phyloP scores from a whole-genome alignment of 2,797 vertebrate species.

The Eulemur mongoz region DNA sequence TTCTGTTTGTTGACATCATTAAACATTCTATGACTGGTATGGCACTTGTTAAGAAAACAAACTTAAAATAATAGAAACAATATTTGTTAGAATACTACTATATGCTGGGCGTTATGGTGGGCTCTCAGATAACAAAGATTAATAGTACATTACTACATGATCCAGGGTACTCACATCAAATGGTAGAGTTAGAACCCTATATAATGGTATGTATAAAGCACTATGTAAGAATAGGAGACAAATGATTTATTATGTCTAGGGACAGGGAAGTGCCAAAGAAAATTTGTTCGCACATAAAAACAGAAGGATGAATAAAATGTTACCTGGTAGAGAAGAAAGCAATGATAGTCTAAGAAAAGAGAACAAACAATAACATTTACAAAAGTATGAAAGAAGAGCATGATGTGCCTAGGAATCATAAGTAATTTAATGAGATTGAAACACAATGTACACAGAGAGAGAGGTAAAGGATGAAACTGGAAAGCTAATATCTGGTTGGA shows the following conservation, averaged over 20 bases:
- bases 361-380: not conserved
- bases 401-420: not conserved
- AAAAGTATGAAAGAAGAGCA: not conserved
- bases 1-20: not conserved
- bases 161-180: not conserved
- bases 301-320: not conserved
- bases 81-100: not conserved
- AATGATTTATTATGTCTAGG: not conserved
- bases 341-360: not conserved
- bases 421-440: not conserved
- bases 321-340: not conserved
- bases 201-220: fast-evolving
- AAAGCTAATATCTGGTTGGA: not conserved
- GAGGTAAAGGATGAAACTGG: not conserved
- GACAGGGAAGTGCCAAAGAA: not conserved
- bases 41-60: not conserved
- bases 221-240: not conserved
- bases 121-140: not conserved
- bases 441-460: not conserved
- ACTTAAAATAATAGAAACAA: not conserved
- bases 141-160: not conserved
- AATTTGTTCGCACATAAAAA: not conserved
- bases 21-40: not conserved
- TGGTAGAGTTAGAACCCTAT: fast-evolving
- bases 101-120: not conserved